These are phyloP conservation scores for Smithornis capensis DNA, from an alignment of 2,113 vertebrate species.

Conservation along the genomic window DNA sequence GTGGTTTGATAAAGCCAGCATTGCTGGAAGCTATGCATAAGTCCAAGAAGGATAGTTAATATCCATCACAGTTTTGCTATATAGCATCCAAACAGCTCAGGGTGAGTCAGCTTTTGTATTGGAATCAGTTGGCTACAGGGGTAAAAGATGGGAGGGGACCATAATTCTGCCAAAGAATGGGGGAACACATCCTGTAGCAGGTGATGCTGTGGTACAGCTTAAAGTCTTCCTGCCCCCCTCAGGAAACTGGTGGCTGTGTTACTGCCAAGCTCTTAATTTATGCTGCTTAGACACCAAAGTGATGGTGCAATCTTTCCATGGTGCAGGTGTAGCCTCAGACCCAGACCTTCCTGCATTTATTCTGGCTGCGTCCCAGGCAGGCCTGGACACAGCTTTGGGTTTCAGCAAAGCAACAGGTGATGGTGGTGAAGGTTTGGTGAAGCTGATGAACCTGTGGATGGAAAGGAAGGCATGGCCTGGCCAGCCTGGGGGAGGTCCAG, in stretches of 20 bases:
- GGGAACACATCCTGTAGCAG: not conserved
- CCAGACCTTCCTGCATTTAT: not conserved
- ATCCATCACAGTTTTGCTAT: not conserved
- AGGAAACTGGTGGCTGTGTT: not conserved
- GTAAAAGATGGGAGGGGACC: not conserved
- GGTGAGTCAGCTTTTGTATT: not conserved
- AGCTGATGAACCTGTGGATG: not conserved
- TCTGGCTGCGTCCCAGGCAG: not conserved
- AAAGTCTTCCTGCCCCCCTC: not conserved
- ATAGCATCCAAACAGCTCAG: not conserved
- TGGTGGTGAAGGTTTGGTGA: not conserved
- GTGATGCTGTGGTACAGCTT: not conserved
- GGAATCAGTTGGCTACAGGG: not conserved
- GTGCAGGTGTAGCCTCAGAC: not conserved
- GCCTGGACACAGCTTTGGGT: not conserved
- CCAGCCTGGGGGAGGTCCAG: not conserved
- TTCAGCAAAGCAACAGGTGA: not conserved
- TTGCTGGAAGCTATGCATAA: not conserved
- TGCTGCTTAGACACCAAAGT: not conserved
- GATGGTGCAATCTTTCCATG: not conserved
- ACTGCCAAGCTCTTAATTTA: not conserved
- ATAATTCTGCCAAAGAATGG: not conserved
- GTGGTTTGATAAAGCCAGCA: not conserved
- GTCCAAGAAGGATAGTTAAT: not conserved
- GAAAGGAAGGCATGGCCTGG: not conserved